Base-by-base conservation (phyloP, 2,888 invertebrate species). In the Diploptera punctata region DNA sequence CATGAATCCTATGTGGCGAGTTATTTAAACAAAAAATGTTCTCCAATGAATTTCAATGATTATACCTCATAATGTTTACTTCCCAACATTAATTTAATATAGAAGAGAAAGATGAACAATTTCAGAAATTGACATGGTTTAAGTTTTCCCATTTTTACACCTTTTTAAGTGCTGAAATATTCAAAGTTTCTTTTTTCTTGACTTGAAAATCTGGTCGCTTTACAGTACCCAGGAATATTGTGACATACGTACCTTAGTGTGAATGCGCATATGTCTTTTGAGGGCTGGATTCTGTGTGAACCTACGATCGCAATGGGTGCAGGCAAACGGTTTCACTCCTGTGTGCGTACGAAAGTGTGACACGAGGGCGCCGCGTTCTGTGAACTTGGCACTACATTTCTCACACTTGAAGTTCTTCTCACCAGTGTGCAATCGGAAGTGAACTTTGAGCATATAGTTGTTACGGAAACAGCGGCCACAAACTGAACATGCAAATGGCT, bases 251-350 rank as follows among this genome's bases (percentile, higher is more conserved):
- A 57, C 57, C 57, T 57, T 57, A n/a, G 57, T 57, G 57, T 57
- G 57, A 1, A 29, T 29, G 10, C 57, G 26, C 7, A 57, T 16
- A 29, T 57, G 57, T 4, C 57, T 2, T 24, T 57, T 57, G 13
- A 57, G 57, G n/a, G 57, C 57, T 57, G 57, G 57, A 29, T 57
- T 57, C 31, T 57, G 57, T 26, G 57, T 29, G n/a, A 57, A 57
- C 57, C 29, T 57, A n/a, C 57, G 29, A 29, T 16, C 57, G 18
- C 57, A 57, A n/a, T 24, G 29, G 2, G 5, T 29, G 57, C 57
- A 57, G 10, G 26, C 16, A 18, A 29, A 57, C n/a, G 57, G 57
- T 19, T 44, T 65, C 2, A 24, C 38, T 13, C 65, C 65, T n/a
- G 65, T 38, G 65, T 65, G 65, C 4, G 65, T 65, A 7, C 44